A percentile compares a stretch with the other conserved stretches of the same genome.
Conservation (phyloP, 2,888 invertebrate genomes). For the Panopea generosa region DNA sequence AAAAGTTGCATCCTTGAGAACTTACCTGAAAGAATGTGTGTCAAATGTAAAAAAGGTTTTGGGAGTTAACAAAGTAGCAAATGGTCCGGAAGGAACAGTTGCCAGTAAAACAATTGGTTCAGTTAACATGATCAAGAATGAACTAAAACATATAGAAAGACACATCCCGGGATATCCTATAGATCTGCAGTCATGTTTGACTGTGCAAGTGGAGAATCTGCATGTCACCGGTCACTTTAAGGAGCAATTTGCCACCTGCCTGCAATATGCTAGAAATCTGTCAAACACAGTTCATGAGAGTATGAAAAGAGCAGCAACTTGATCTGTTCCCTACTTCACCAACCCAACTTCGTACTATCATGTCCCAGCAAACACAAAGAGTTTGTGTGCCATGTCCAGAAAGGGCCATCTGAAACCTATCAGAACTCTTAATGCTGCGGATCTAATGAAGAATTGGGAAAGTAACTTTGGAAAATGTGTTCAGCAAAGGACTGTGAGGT, state of each 20-base stretch:
- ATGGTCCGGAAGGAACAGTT: too few species aligned
- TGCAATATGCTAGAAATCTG: not conserved
- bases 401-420: not conserved
- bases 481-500: not conserved
- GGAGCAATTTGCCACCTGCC: not conserved
- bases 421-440: not conserved
- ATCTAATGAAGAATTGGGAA: not conserved
- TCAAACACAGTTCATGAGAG: not conserved
- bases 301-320: not conserved
- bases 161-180: too few species aligned
- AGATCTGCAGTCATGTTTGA: not conserved
- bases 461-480: not conserved
- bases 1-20: too few species aligned
- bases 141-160: too few species aligned
- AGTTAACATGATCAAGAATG: too few species aligned
- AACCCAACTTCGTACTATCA: not conserved
- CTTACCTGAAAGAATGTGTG: too few species aligned
- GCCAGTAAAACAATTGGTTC: too few species aligned
- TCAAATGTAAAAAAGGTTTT: too few species aligned
- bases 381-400: not conserved
- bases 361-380: not conserved
- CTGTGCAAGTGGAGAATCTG: not conserved
- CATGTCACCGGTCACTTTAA: conserved; percentile 2
- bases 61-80: too few species aligned
- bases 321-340: not conserved